Base-by-base conservation (phyloP, 2,888 invertebrate species). In the Venustoraphidia nigricollis region DNA sequence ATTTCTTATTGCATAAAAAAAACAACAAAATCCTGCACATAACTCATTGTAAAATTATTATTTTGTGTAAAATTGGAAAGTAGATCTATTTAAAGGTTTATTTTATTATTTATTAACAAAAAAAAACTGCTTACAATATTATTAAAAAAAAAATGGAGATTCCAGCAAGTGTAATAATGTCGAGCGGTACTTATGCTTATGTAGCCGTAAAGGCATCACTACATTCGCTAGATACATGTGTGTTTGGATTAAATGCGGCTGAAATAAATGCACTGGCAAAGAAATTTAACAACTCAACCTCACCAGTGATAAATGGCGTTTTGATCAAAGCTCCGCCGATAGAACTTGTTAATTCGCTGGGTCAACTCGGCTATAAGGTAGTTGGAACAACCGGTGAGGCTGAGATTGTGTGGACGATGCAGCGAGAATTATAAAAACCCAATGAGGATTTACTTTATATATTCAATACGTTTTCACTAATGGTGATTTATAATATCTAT, bases 321-420 rank as follows among this genome's bases (percentile, higher is more conserved):
- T 68, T 78, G 57, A 72, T 88, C 43, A 81, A 80, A 67, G 77
- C 78, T 48, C 69, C 81, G 59, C 82, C 85, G 34, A 65, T 88
- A 53, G 66, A 72, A 54, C 75, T 83, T 56, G 75, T 89, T 47
- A 89, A 89, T 62, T 75, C 82, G 39, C 67, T 89, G 56, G 78
- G 81, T 49, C 80, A 83, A 64, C 72, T 88, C 54, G 86, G 87
- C 49, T 89, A 88, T 64, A 79, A 77, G 62, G 80, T 89, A 42
- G 69, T 85, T 53, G 77, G 81, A 58, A 83, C 81, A 63, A 83
- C 85, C 53, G 88, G 88, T 11, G 88, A 88, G 62, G 71, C 81
- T 17, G 88, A 88, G 68, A 79, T 84, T 57, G 79, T 83, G 56
- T 89, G 88, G 88, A 89, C 88, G 42, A 71, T 89, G 68, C 82